Base-by-base conservation (phyloP, 2,113 vertebrate genomes). In the Corynorhinus townsendii region DNA sequence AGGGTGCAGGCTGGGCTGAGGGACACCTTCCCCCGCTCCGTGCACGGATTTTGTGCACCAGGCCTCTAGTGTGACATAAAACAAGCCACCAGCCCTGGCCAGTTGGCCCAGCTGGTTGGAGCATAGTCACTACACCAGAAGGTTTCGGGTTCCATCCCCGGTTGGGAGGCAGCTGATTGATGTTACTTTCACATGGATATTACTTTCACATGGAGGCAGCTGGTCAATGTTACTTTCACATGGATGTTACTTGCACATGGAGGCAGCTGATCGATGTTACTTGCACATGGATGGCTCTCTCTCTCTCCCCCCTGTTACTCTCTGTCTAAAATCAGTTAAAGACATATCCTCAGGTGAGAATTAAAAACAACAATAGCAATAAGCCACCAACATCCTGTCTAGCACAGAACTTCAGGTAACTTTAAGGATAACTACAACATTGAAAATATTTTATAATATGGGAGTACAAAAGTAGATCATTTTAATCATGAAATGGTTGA, bases 391-490 rank as follows among this genome's bases (percentile, higher is more conserved):
- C 40, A 52, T 95, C 52, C 17, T 82, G 7, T 77, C 9, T 49
- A 90, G 40, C 66, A 77, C 2, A 80, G 40, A 81, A 52, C 26
- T 68, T 90, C 45, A 93, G 40, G 62, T 91, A 66, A 83, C 62
- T 81, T 73, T 71, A 30, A 89, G 79, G 20, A 62, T 73, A 82
- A 43, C 89, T 81, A 83, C 82, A 30, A 68, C 20, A 49, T 28
- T 86, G 84, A 85, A 95, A 90, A 38, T 92, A 45, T 82, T 94
- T 89, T 91, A 52, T 64, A 59, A 71, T 76, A 43, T 16, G 4
- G 17, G 11, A 86, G 77, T 84, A 40, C 5, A 96, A 89, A 95
- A 71, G 33, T 43, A 82, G n/a, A 49, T 71, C 10, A 49, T 96
- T 96, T 93, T 30, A 43, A 91, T 76, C 12, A 59, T 11, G 38